phyloP scores from a whole-genome alignment of 1,140 invertebrate species.

The Neelides sp. region DNA sequence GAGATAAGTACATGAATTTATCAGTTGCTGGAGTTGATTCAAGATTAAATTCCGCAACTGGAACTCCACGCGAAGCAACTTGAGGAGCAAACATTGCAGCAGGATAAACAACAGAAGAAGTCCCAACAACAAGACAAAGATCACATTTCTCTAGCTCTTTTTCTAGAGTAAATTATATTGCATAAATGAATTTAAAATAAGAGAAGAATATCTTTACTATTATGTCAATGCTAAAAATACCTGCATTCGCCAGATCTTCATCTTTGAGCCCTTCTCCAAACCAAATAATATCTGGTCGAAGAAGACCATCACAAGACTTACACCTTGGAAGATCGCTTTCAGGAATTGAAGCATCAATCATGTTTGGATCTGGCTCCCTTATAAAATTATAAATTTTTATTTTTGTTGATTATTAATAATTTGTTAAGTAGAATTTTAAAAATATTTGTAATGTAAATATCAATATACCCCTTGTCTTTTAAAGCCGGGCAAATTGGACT shows the following conservation, averaged over 20 bases:
- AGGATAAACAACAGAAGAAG: conserved; percentile 78
- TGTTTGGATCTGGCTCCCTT: conserved; percentile 41
- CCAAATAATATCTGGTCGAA: conserved; percentile 78
- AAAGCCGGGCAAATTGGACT: conserved; percentile 69
- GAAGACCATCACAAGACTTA: conserved; percentile 52
- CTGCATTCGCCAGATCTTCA: conserved; percentile 48
- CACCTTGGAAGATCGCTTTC: conserved; percentile 57
- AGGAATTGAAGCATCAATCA: conserved; percentile 47
- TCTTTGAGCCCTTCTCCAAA: conserved; percentile 69
- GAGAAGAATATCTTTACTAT: background rate
- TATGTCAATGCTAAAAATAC: conserved; percentile 37
- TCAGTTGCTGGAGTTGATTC: conserved; percentile 59
- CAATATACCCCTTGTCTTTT: conserved; percentile 45
- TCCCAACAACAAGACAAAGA: conserved; percentile 69
- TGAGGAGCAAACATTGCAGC: conserved; percentile 83
- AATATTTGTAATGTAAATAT: background rate
- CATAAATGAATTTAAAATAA: background rate
- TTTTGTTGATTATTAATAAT: too few relatives aligned
- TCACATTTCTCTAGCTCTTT: conserved; percentile 58
- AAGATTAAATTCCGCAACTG: conserved; percentile 81
- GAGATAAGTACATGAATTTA: conserved; percentile 48
- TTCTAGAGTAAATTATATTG: conserved; percentile 36
- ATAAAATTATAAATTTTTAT: background rate
- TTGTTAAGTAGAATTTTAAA: too few relatives aligned
- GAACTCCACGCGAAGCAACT: conserved; percentile 58